These are phyloP conservation scores for Thripadectes ignobilis DNA, from an alignment of 2,797 vertebrate genomes.

Conservation along the genomic window DNA sequence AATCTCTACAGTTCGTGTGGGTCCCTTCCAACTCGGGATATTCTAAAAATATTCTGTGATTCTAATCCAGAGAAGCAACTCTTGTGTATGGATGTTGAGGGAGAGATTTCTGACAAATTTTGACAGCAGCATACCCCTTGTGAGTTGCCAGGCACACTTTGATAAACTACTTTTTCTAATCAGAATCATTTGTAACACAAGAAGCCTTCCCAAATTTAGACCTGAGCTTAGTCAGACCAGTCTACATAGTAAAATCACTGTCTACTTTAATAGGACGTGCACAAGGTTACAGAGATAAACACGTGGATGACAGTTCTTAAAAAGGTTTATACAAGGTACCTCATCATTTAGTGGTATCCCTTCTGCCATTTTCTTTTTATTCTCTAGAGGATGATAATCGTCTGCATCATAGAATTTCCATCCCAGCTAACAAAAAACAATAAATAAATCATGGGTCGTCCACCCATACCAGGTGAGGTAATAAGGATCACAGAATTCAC, in stretches of 20 bases:
- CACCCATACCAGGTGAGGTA: neutral
- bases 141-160: neutral
- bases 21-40: neutral
- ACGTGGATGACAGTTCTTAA: fast-evolving
- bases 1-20: neutral
- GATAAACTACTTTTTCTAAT: neutral
- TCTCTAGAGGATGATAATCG: constrained; percentile 85
- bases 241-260: neutral
- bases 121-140: neutral
- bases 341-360: constrained; percentile 86
- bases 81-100: neutral
- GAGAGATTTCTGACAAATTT: neutral
- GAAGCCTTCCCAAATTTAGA: neutral
- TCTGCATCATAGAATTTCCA: constrained; percentile 91
- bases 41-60: neutral
- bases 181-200: neutral
- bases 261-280: neutral
- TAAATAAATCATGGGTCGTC: neutral
- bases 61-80: neutral
- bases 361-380: constrained; percentile 86
- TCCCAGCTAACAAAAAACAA: constrained; percentile 77
- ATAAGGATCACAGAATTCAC: neutral
- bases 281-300: neutral
- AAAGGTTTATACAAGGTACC: constrained; percentile 69
- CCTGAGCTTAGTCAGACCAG: neutral